Evolutionary conservation across 2,888 invertebrate genomes (phyloP).

Genomic region (Germaria angustata): DNA sequence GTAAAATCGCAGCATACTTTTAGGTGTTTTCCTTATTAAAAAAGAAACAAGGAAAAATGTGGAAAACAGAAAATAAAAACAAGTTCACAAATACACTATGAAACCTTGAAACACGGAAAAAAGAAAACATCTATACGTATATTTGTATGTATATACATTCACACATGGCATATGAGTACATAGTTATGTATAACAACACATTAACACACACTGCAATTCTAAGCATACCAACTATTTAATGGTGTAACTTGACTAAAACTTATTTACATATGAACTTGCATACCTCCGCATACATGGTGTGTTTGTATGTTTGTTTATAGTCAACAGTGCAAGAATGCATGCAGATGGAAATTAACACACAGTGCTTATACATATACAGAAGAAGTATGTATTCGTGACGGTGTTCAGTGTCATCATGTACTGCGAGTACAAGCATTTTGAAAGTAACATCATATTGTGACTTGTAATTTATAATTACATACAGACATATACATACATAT

Average conservation of each 20-base stretch:
- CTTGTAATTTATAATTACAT: conserved; percentile 27
- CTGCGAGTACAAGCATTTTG: conserved; percentile 23
- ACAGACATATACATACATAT: too few species aligned
- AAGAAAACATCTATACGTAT: conserved; percentile 25
- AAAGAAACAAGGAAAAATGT: conserved; percentile 15
- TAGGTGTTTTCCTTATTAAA: conserved; percentile 9
- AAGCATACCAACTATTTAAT: conserved; percentile 25
- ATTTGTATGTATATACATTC: neutral
- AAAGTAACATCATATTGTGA: conserved; percentile 53
- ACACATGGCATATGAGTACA: neutral
- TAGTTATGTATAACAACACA: neutral
- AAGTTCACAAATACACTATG: conserved; percentile 47
- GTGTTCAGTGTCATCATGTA: conserved; percentile 65
- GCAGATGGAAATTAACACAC: conserved; percentile 33
- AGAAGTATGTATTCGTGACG: conserved; percentile 31
- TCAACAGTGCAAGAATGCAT: conserved; percentile 42
- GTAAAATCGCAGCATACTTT: conserved; percentile 33
- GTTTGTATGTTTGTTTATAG: neutral
- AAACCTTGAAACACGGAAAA: conserved; percentile 67
- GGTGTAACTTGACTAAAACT: conserved; percentile 54
- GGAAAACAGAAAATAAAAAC: conserved; percentile 23
- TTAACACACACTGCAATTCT: conserved; percentile 4
- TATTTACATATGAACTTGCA: conserved; percentile 21
- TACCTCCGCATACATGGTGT: neutral
- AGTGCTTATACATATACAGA: neutral